A percentile compares a stretch with the other conserved stretches of the same genome.
Conservation (phyloP, 2,888 invertebrate genomes). For the Cheiracanthium punctorium region DNA sequence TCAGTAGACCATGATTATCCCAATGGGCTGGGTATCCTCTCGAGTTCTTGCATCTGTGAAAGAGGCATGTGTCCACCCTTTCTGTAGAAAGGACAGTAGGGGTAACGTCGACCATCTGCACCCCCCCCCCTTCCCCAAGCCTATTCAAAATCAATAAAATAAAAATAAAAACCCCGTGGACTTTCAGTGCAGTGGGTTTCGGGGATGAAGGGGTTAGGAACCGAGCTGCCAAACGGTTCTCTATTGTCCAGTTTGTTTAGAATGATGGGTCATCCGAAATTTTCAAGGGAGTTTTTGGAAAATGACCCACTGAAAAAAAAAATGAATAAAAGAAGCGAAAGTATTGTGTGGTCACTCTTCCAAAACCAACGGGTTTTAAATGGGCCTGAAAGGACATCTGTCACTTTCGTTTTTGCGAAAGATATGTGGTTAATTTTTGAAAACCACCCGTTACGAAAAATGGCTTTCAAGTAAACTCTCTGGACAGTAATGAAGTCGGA, state of each 20-base stretch:
- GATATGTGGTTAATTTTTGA: background rate
- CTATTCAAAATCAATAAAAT: background rate
- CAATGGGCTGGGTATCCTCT: background rate
- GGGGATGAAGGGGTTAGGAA: conserved; percentile 19
- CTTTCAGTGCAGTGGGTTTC: background rate
- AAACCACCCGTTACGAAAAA: background rate
- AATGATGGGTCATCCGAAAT: conserved; percentile 14
- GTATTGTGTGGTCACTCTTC: background rate
- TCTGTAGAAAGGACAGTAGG: background rate
- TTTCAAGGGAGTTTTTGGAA: background rate
- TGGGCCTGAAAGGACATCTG: conserved; percentile 27
- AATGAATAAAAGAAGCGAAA: background rate
- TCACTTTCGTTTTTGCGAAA: conserved; percentile 10
- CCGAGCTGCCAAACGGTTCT: conserved; percentile 11
- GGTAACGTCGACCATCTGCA: background rate
- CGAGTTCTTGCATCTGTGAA: background rate
- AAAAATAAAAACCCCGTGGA: background rate
- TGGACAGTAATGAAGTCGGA: no score
- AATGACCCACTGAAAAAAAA: conserved; percentile 29
- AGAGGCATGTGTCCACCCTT: conserved; percentile 11
- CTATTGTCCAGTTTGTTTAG: conserved; percentile 13
- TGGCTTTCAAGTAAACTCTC: no score
- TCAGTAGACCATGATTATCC: background rate
- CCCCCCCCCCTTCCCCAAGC: background rate
- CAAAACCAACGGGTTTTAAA: background rate